Evolutionary conservation across 2,113 vertebrate species (phyloP), one percentile per base, ranked within the genome.

Genomic region (Vidua chalybeata): DNA sequence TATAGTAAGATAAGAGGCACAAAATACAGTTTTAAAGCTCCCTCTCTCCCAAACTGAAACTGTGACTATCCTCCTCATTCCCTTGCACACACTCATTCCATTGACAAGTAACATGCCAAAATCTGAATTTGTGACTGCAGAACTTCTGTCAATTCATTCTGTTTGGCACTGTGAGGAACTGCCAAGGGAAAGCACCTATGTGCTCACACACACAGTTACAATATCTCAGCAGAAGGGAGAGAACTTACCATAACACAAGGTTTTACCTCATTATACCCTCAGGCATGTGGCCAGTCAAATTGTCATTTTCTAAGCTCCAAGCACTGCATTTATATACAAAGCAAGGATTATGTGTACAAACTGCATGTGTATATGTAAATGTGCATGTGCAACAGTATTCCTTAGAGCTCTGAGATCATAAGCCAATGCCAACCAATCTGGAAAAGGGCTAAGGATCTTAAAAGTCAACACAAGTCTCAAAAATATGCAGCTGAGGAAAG

Each of bases 401-500:
- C 63, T 85, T 39, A 24, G 18, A 75, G 39, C 54, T 93, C 59
- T 35, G 61, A 82, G 33, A 84, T 54, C 15, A 10, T 43, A 49
- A 91, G 30, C 43, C 88, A 93, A 71, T 77, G 88, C 75, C 59
- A 86, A 66, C 28, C 46, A 46, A 66, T 51, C 79, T 64, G 52
- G 56, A 68, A 85, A 86, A 86, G 48, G 88, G 72, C 19, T 75
- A 94, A 86, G 28, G 72, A 77, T 55, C 80, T 89, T 89, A 62
- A 85, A 64, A 87, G 28, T 52, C 85, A 93, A 35, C 33, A 89
- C 13, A 87, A 90, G 21, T 84, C 45, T 89, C 79, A 93, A 88
- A 90, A 89, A 78, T 86, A 90, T 2, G 56, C 83, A 93, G 52
- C 68, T 87, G 49, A 63, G 67, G 75, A 91, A 97, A 93, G 85